These are phyloP conservation scores for Piscicola geometra DNA, from an alignment of 2,888 invertebrate genomes.

Conservation along the genomic window DNA sequence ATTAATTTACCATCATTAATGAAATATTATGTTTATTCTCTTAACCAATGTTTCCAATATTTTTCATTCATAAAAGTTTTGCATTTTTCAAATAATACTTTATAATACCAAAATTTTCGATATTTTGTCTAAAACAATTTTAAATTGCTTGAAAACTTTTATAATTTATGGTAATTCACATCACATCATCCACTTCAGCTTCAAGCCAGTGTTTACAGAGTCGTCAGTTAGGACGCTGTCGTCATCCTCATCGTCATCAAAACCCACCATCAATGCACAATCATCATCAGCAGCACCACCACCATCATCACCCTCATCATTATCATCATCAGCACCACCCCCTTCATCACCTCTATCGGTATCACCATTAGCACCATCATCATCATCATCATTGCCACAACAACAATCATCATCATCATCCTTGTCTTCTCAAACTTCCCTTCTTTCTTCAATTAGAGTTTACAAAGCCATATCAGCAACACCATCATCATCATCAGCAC, in stretches of 20 bases:
- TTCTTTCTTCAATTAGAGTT: not conserved
- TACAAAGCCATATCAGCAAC: too few relatives aligned
- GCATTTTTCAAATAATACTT: not conserved
- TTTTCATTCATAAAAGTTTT: not conserved
- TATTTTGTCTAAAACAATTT: too few relatives aligned
- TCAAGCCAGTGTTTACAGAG: conserved; percentile 11
- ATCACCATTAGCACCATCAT: not conserved
- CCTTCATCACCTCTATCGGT: not conserved
- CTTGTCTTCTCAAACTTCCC: not conserved
- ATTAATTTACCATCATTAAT: too few relatives aligned
- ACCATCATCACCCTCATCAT: not conserved
- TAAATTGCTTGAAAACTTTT: too few relatives aligned
- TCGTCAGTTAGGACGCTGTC: not conserved
- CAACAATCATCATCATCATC: not conserved
- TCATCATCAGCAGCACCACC: conserved; percentile 1
- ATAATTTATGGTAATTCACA: too few relatives aligned
- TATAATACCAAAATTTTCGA: not conserved
- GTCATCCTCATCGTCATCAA: not conserved
- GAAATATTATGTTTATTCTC: too few relatives aligned
- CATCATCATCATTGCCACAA: not conserved
- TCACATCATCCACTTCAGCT: not conserved
- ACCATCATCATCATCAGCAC: not conserved
- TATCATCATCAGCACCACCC: not conserved
- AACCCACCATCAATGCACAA: not conserved
- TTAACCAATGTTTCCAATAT: too few relatives aligned